Conservation (phyloP, 2,113 vertebrate species). For the Ceyx margarethae region DNA sequence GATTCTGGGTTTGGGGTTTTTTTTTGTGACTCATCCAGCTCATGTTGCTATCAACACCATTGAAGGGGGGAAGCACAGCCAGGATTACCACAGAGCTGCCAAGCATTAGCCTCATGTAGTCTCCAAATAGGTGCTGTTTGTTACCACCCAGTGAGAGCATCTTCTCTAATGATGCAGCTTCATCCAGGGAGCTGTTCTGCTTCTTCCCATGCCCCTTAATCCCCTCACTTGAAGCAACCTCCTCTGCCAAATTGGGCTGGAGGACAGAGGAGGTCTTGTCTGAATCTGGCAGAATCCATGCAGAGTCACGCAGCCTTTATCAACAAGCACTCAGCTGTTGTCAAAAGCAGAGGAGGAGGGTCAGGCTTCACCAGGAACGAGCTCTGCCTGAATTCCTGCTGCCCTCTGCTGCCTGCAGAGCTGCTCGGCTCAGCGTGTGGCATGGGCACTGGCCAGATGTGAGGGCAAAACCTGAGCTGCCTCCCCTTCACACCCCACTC, state of each 20-base stretch:
- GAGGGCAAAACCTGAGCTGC: neutral
- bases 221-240: neutral
- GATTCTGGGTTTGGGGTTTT: neutral
- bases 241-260: neutral
- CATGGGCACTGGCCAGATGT: rapidly evolving
- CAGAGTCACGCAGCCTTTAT: neutral
- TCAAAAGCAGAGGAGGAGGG: neutral
- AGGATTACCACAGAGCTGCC: neutral
- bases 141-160: neutral
- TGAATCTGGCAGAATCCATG: neutral
- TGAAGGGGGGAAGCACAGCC: neutral
- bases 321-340: neutral
- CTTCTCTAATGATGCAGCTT: neutral
- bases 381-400: neutral
- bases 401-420: neutral
- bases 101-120: neutral
- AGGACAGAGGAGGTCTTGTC: constrained; percentile 14
- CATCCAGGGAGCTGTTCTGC: neutral
- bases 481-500: rapidly evolving
- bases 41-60: neutral
- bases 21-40: neutral
- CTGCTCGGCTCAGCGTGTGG: rapidly evolving
- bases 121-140: neutral
- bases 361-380: neutral
- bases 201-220: neutral